Conservation (phyloP, 2,113 vertebrate species). For the Oryzias javanicus region DNA sequence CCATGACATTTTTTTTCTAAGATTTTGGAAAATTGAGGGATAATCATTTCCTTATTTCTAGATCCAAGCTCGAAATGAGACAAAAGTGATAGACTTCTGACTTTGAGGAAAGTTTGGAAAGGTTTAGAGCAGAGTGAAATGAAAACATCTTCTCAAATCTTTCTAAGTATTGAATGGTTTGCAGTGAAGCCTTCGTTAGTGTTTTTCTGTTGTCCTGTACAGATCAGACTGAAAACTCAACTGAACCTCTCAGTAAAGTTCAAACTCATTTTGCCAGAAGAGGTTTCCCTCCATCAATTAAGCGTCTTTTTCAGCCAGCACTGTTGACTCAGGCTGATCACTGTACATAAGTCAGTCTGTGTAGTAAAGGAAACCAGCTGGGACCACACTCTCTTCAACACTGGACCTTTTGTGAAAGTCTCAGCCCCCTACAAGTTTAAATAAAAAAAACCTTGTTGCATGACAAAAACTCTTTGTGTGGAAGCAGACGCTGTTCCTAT, state of each 20-base stretch:
- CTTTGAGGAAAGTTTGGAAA: no score
- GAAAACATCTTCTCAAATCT: no score
- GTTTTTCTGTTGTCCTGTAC: conserved; percentile 22
- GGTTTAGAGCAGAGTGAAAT: no score
- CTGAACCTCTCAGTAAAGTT: conserved; percentile 55
- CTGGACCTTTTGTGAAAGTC: conserved; percentile 73
- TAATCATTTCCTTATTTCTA: no score
- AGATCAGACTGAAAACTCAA: conserved; percentile 46
- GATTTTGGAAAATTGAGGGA: no score
- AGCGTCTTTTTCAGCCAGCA: conserved; percentile 54
- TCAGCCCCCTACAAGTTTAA: conserved; percentile 48
- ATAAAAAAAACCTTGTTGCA: conserved; percentile 67
- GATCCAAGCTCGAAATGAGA: no score
- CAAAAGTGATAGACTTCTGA: no score
- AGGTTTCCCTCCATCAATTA: conserved; percentile 71
- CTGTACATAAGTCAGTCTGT: conserved; percentile 69
- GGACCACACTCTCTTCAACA: conserved; percentile 67
- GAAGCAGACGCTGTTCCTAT: conserved; percentile 71
- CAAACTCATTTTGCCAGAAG: conserved; percentile 53
- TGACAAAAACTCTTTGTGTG: conserved; percentile 63
- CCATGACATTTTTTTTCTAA: no score
- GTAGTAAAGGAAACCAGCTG: conserved; percentile 77
- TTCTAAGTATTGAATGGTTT: no score
- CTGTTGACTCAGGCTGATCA: conserved; percentile 78
- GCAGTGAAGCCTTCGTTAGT: no score